phyloP scores from a whole-genome alignment of 2,113 vertebrate species.

The Callorhinus ursinus region DNA sequence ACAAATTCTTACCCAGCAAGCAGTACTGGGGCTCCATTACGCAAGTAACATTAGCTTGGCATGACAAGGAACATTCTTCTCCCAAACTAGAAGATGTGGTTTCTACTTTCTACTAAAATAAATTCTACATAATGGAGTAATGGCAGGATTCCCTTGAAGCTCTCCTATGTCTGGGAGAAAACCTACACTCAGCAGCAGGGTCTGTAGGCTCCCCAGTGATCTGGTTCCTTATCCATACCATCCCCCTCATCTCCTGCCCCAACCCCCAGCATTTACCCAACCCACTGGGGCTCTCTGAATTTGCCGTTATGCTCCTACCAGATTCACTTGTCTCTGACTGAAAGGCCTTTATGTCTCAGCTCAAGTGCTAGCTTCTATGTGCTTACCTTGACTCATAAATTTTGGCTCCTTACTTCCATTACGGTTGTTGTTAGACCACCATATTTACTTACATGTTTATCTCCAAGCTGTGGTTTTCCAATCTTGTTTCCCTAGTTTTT shows the following conservation, averaged over 20 bases:
- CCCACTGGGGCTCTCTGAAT: neutral
- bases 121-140: neutral
- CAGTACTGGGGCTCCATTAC: neutral
- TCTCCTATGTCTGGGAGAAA: neutral
- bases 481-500: neutral
- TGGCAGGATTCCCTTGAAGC: neutral
- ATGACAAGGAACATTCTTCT: neutral
- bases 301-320: neutral
- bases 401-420: neutral
- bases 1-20: neutral
- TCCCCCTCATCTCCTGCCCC: neutral
- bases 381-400: neutral
- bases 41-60: neutral
- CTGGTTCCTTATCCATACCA: accelerated
- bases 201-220: neutral
- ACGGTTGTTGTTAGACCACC: neutral
- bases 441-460: neutral
- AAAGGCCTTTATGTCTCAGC: neutral
- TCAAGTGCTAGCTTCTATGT: neutral
- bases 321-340: neutral
- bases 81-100: neutral
- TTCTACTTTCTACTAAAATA: neutral
- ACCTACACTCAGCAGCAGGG: neutral
- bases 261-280: neutral
- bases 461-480: neutral